phyloP scores from a whole-genome alignment of 1,140 invertebrate species.

The Mylabris phalerata region DNA sequence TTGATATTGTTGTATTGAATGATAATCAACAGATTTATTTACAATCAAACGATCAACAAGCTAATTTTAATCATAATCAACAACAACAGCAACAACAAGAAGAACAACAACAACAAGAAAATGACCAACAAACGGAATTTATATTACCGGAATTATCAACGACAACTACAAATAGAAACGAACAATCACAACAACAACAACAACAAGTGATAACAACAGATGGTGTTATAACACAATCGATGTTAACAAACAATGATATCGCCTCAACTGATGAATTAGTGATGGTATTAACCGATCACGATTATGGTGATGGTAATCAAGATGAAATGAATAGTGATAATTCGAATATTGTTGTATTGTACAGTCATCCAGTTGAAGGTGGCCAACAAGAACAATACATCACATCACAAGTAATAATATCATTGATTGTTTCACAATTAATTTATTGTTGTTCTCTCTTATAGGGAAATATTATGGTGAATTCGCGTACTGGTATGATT shows the following conservation, averaged over 20 bases:
- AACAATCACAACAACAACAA: not conserved
- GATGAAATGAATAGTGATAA: slow-evolving; percentile 44
- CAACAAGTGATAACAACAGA: slow-evolving; percentile 14
- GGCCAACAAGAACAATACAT: slow-evolving; percentile 47
- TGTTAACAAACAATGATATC: slow-evolving; percentile 24
- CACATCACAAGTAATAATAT: slow-evolving; percentile 32
- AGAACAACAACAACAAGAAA: slow-evolving; percentile 9
- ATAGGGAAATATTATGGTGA: slow-evolving; percentile 46
- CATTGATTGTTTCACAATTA: no score
- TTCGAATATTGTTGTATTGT: slow-evolving; percentile 55
- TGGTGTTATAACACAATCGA: slow-evolving; percentile 5
- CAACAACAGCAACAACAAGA: not conserved
- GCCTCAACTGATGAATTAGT: slow-evolving; percentile 40
- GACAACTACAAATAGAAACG: not conserved
- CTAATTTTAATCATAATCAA: not conserved
- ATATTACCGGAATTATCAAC: slow-evolving; percentile 31
- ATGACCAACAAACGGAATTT: slow-evolving; percentile 31
- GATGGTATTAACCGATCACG: slow-evolving; percentile 42
- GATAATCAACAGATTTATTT: slow-evolving; percentile 49
- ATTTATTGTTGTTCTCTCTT: not conserved
- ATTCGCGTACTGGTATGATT: slow-evolving; percentile 47
- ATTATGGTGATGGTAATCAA: slow-evolving; percentile 37
- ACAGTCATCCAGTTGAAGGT: slow-evolving; percentile 48
- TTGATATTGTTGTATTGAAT: slow-evolving; percentile 50
- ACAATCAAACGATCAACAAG: slow-evolving; percentile 24